Percentiles rank a stretch among this genome's conserved stretches.
Conservation (phyloP, 35 echinoderm and acorn worm genomes). For the Lytechinus variegatus region DNA sequence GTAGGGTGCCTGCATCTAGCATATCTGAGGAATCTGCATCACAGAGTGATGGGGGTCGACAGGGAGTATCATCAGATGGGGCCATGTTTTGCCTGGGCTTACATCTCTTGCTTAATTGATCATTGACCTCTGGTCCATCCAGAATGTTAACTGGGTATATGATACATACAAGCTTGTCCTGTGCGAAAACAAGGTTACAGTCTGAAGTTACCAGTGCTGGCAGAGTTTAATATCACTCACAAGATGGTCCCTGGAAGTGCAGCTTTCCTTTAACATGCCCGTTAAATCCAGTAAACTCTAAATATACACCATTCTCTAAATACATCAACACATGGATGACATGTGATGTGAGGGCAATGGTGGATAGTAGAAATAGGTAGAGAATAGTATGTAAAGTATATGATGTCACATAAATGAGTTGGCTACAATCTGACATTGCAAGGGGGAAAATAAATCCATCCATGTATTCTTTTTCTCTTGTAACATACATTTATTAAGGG, state of each 20-base stretch:
- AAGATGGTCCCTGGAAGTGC: background rate
- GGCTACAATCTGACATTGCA: no score
- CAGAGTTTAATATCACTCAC: background rate
- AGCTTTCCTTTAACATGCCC: background rate
- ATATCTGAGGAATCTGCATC: slow-evolving; percentile 16
- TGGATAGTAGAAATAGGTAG: no score
- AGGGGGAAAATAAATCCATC: no score
- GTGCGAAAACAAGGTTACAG: background rate
- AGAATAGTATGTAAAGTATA: no score
- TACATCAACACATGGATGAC: no score
- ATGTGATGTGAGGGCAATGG: no score
- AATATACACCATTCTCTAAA: no score
- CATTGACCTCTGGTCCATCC: background rate
- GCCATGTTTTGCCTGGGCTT: background rate
- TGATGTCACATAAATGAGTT: no score
- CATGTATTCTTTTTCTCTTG: no score
- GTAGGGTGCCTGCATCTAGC: background rate
- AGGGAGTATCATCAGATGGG: background rate
- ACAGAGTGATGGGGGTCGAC: background rate
- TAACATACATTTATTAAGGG: no score
- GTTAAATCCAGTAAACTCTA: background rate
- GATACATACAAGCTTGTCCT: background rate
- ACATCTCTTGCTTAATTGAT: background rate
- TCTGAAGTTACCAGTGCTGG: background rate
- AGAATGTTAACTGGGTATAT: background rate